Conservation (phyloP, 2,797 vertebrate species). For the Peromyscus attwateri region DNA sequence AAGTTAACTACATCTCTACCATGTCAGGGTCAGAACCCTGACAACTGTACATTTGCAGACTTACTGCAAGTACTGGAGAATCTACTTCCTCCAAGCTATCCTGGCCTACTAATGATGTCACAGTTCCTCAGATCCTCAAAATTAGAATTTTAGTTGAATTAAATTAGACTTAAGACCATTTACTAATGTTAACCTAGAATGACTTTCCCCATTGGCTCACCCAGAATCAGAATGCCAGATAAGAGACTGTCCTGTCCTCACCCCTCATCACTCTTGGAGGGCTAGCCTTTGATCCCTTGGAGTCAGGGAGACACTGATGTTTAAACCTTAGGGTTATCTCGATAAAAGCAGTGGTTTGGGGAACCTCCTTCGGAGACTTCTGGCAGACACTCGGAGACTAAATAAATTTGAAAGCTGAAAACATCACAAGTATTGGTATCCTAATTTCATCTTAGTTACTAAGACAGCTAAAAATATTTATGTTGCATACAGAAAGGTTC, state of each 20-base stretch:
- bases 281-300: neutral
- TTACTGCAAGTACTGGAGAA: neutral
- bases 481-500: neutral
- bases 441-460: conserved; percentile 66
- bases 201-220: neutral
- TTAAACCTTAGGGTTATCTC: too few relatives aligned
- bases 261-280: neutral
- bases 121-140: conserved; percentile 23
- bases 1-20: neutral
- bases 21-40: neutral
- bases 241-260: neutral
- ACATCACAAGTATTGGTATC: neutral
- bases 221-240: neutral
- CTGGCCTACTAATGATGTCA: neutral
- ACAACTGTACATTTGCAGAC: neutral
- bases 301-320: neutral
- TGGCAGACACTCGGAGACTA: neutral
- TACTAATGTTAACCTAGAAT: neutral
- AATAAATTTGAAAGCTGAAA: conserved; percentile 51
- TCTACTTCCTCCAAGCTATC: neutral
- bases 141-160: conserved; percentile 17
- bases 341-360: neutral
- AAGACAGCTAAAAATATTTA: conserved; percentile 74
- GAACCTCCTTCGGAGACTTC: neutral
- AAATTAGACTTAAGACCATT: conserved; percentile 4